A percentile compares a stretch with the other conserved stretches of the same genome.
phyloP scores from a whole-genome alignment of 2,888 invertebrate genomes.

The Megalurothrips usitatus region DNA sequence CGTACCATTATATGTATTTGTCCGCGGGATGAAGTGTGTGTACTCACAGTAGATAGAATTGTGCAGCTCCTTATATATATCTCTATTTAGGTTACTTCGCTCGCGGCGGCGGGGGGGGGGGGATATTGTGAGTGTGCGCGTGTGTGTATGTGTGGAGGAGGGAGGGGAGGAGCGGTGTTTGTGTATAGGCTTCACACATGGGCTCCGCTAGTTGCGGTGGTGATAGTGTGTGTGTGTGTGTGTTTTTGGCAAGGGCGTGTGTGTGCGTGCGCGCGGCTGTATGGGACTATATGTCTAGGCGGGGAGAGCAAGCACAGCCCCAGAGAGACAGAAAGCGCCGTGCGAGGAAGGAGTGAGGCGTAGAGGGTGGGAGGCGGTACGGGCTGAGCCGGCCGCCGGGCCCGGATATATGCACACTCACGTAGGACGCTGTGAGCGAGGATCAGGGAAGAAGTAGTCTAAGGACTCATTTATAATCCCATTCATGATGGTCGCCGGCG shows the following conservation, averaged over 20 bases:
- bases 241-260: neutral
- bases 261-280: neutral
- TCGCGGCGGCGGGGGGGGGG: no score
- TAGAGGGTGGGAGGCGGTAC: no score
- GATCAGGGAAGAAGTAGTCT: neutral
- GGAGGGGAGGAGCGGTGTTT: neutral
- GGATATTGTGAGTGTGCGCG: neutral
- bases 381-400: neutral
- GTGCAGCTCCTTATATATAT: no score
- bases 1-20: no score
- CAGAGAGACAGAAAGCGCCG: neutral
- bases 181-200: no score
- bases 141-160: neutral
- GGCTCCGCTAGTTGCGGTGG: no score
- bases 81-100: no score
- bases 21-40: no score
- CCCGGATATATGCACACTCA: neutral
- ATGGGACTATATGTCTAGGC: neutral
- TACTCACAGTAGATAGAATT: no score
- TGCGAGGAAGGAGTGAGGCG: neutral
- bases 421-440: neutral
- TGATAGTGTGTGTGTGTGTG: neutral
- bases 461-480: neutral
- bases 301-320: neutral
- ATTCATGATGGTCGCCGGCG: constrained; percentile 1